phyloP scores from a whole-genome alignment of 2,113 vertebrate species.

The Climacteris rufus region DNA sequence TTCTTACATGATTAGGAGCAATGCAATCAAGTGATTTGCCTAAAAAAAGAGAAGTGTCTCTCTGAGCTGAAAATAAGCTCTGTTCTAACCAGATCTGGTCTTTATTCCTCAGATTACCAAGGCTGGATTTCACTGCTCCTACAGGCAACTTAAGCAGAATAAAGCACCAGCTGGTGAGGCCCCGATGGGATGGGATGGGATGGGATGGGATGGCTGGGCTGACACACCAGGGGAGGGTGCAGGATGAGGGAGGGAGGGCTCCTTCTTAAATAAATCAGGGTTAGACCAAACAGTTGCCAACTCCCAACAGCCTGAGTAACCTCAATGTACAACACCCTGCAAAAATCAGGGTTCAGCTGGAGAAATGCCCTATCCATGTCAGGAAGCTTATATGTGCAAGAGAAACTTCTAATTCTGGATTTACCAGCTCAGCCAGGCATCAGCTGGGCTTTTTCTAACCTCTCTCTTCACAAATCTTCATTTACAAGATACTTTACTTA shows the following conservation, averaged over 20 bases:
- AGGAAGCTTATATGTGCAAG: background rate
- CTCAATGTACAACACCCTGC: background rate
- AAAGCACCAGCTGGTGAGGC: background rate
- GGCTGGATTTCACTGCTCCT: background rate
- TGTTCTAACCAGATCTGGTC: background rate
- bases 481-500: background rate
- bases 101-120: background rate
- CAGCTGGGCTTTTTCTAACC: background rate
- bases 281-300: background rate
- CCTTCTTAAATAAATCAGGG: background rate
- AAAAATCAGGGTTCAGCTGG: background rate
- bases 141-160: background rate
- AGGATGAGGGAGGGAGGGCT: background rate
- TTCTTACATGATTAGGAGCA: background rate
- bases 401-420: background rate
- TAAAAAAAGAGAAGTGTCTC: background rate
- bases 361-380: background rate
- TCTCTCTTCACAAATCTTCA: background rate
- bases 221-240: background rate
- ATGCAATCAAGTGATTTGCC: background rate
- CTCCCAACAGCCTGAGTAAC: background rate
- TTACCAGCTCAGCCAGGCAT: background rate
- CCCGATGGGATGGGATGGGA: background rate
- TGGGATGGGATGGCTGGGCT: background rate
- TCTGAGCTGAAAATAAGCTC: background rate